phyloP scores from a whole-genome alignment of 2,888 invertebrate species.

The Meiosimyza decipiens region DNA sequence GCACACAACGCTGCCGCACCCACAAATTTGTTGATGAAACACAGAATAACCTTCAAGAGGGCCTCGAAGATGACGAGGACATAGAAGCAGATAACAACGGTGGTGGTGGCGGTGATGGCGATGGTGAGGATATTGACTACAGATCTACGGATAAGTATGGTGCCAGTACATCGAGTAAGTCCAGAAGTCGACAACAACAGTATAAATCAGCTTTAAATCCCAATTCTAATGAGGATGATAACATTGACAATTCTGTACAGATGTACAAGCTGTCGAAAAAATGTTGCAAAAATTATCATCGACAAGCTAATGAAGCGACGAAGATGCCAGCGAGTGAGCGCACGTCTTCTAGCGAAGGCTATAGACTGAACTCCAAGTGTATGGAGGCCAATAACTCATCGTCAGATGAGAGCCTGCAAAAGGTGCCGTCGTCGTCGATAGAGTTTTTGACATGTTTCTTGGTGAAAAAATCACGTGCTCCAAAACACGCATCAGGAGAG shows the following conservation, averaged over 20 bases:
- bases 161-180: conserved; percentile 27
- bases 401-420: conserved; percentile 64
- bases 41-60: conserved; percentile 55
- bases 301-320: conserved; percentile 46
- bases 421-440: conserved; percentile 60
- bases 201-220: conserved; percentile 46
- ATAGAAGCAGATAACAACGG: conserved; percentile 35
- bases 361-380: conserved; percentile 49
- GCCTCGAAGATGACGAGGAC: conserved; percentile 48
- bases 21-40: conserved; percentile 60
- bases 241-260: conserved; percentile 61
- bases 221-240: conserved; percentile 56
- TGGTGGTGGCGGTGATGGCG: conserved; percentile 16
- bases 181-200: conserved; percentile 36
- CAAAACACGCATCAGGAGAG: conserved; percentile 45
- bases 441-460: conserved; percentile 64
- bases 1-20: conserved; percentile 55
- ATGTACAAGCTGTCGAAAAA: conserved; percentile 64
- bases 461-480: conserved; percentile 60
- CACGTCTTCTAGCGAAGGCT: conserved; percentile 38
- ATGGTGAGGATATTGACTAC: conserved; percentile 7
- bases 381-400: conserved; percentile 53
- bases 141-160: conserved; percentile 23
- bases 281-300: conserved; percentile 63
- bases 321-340: conserved; percentile 16